Evolutionary conservation across 1,140 invertebrate genomes (phyloP), one percentile per base, ranked within the genome.

Genomic region (Orchestia grillus): DNA sequence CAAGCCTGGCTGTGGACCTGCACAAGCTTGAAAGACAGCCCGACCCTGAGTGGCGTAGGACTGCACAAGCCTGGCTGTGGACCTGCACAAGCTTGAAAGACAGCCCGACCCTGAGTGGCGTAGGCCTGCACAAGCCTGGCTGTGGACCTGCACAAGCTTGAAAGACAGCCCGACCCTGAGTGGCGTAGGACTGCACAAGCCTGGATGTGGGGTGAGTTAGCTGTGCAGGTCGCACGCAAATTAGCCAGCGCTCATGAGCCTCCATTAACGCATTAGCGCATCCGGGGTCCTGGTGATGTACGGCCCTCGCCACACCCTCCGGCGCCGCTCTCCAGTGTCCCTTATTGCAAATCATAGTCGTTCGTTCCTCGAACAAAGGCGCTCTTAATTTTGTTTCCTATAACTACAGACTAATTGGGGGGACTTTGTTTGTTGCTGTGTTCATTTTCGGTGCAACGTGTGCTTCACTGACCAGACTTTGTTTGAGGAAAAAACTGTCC

Each of bases 181-280:
- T 28, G 62, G 1, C 1, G 28, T 28, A 77, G 62, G 28, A 77
- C 62, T 77, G 62, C 62, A 28, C 15, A 77, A 28, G 62, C 62
- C 62, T 36, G 11, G 28, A 8, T 15, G 62, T 77, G 3, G 11
- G 15, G 47, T 53, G 87, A 15, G 87, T 8, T 41, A 40, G 41
- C 88, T 41, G 88, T 28, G 88, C n/a, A 42, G n/a, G 88, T 53
- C 88, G 88, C 88, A 90, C 88, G 92, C 44, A 94, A 94, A 94
- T 94, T 94, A 94, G 92, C 40, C 11, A n/a, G 44, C 43, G 6
- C 16, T 47, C 44, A 94, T 47, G 44, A 94, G 44, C 44, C 44
- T 3, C 44, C 44, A 94, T 94, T 94, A 94, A 6, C 43, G 92
- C 6, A 94, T 94, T 94, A 94, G 92, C 92, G 92, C 92, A 45